These are phyloP conservation scores for Thalassarche chlororhynchos DNA, from an alignment of 2,113 vertebrate genomes.

Conservation along the genomic window DNA sequence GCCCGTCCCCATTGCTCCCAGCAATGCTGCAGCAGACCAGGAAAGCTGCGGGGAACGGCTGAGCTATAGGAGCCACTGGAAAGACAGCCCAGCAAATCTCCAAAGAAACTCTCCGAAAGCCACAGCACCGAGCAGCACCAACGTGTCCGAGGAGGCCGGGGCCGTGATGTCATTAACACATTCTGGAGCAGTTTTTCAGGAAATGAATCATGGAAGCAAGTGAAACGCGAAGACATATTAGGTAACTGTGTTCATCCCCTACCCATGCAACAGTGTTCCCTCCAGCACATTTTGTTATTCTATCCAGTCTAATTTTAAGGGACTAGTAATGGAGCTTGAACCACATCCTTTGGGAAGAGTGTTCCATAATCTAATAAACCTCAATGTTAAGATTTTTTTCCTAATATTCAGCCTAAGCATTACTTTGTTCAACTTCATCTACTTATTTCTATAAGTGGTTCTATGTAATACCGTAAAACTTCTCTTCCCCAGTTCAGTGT, in stretches of 20 bases:
- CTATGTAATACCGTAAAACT: not conserved
- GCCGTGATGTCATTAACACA: not conserved
- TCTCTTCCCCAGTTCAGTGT: not conserved
- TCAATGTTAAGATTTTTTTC: not conserved
- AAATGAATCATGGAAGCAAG: constrained; percentile 43
- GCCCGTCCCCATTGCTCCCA: accelerated
- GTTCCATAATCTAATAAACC: constrained; percentile 37
- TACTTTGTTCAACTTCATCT: not conserved
- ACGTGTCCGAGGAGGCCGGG: not conserved
- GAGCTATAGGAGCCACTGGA: not conserved
- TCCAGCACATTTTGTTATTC: not conserved
- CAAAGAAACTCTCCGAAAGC: not conserved
- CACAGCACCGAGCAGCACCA: not conserved
- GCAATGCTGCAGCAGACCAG: not conserved
- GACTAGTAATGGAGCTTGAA: not conserved
- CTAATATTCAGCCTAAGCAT: not conserved
- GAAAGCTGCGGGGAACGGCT: not conserved
- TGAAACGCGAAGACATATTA: not conserved
- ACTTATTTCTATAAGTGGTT: not conserved
- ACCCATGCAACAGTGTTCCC: not conserved
- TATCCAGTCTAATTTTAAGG: constrained; percentile 3
- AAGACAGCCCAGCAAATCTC: not conserved
- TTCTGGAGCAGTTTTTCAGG: not conserved
- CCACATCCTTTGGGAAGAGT: constrained; percentile 27
- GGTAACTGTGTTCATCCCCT: not conserved